Evolutionary conservation across 2,888 invertebrate genomes (phyloP).

Genomic region (Pseudeuparius sepicola): DNA sequence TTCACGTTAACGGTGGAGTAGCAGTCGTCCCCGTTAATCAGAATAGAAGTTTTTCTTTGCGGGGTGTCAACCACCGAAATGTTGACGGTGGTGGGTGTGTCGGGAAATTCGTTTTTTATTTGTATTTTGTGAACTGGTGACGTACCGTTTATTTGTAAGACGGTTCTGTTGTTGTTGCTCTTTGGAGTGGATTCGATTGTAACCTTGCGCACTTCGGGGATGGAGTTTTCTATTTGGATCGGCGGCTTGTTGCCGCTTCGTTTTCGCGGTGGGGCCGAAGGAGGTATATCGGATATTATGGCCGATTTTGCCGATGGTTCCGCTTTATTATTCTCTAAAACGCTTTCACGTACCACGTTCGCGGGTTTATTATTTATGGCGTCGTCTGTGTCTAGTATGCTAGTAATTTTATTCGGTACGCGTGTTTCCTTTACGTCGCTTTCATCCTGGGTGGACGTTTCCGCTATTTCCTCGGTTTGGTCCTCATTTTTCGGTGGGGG

Average conservation of each 20-base stretch:
- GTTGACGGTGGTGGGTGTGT: slow-evolving; percentile 24
- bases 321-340: background rate
- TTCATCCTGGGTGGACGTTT: slow-evolving; percentile 1
- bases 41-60: slow-evolving; percentile 54
- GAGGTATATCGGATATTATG: slow-evolving; percentile 23
- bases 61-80: slow-evolving; percentile 33
- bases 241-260: slow-evolving; percentile 35
- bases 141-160: slow-evolving; percentile 40
- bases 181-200: background rate
- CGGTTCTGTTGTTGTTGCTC: slow-evolving; percentile 35
- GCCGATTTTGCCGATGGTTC: background rate
- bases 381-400: background rate
- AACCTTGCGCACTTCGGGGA: background rate
- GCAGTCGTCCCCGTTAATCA: slow-evolving; percentile 64
- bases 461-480: background rate
- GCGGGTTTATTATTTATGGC: slow-evolving; percentile 2
- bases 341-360: background rate
- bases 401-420: background rate
- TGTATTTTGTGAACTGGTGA: slow-evolving; percentile 44
- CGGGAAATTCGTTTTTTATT: slow-evolving; percentile 42
- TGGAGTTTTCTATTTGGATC: slow-evolving; percentile 4
- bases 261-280: slow-evolving; percentile 37
- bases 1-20: slow-evolving; percentile 66
- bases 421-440: background rate
- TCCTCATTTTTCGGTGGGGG: slow-evolving; percentile 33